Base-by-base conservation (phyloP, 2,797 vertebrate species). In the Sebastes diploproa region DNA sequence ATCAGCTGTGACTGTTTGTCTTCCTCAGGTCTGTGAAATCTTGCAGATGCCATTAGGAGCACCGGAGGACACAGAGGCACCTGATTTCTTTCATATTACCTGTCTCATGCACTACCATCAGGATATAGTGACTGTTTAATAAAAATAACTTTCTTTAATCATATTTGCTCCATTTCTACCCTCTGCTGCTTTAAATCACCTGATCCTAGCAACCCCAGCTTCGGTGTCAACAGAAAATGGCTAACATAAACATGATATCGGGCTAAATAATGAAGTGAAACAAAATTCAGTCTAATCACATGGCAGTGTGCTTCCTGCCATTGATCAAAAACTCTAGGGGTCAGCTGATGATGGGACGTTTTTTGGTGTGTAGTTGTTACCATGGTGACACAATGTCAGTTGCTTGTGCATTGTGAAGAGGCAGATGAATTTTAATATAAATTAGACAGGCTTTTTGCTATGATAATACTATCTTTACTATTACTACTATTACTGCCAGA, bases 351-450 rank as follows among this genome's bases (percentile, higher is more conserved):
- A 66, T 59, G 54, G 38, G 32, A 14, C 18, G 62, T 52, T 61
- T 61, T 68, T 74, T 68, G 56, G 30, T 34, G 22, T 29, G 42
- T 62, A 30, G n/a, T 30, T 54, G 70, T 77, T 78, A 30, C 55
- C 42, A 50, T 50, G 61, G 22, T 25, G 7, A 77, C 61, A 8
- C 29, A 70, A 73, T 64, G 59, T 18, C 18, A 52, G 29, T 14
- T 59, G 23, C 55, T 42, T 63, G 22, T 56, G 61, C 42, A 60
- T 70, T 70, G 16, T 22, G 11, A 38, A 69, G 34, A 46, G 4
- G 18, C 27, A 20, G 50, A 69, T 63, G 4, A 2, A 60, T 55
- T 36, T n/a, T 6, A 18, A 7, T 36, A 18, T 34, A 14, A 63
- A 50, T 22, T 6, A 27, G 36, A 60, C 18, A 29, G 50, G 60